These are phyloP conservation scores for Myopa testacea DNA, from an alignment of 2,888 invertebrate genomes.

Conservation along the genomic window DNA sequence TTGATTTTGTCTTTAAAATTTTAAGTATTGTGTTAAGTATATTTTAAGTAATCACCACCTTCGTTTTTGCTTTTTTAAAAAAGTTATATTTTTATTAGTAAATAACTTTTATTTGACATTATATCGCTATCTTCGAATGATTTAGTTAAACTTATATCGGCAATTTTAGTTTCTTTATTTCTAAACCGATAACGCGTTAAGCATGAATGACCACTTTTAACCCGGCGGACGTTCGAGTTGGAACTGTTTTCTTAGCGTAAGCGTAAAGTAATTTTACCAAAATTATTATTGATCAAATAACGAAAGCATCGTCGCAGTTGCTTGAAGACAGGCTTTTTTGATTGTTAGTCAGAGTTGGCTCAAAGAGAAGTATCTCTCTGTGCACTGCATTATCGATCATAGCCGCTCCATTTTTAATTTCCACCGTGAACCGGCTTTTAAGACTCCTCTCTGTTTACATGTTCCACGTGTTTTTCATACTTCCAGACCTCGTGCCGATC, in stretches of 20 bases:
- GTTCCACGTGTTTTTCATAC: slow-evolving; percentile 11
- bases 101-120: too few relatives aligned
- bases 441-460: slow-evolving; percentile 26
- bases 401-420: background rate
- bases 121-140: too few relatives aligned
- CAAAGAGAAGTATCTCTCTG: background rate
- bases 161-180: background rate
- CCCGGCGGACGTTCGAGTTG: slow-evolving; percentile 40
- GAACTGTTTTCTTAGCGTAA: slow-evolving; percentile 39
- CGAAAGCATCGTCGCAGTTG: slow-evolving; percentile 10
- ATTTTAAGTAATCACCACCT: background rate
- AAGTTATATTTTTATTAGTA: too few relatives aligned
- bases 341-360: background rate
- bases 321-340: background rate
- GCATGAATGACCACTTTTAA: slow-evolving; percentile 16
- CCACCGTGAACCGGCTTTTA: slow-evolving; percentile 2
- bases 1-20: too few relatives aligned
- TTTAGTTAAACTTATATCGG: too few relatives aligned
- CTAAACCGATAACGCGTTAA: background rate
- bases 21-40: background rate
- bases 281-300: slow-evolving; percentile 18
- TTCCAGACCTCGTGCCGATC: background rate
- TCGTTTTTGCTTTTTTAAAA: too few relatives aligned
- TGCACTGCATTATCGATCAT: slow-evolving; percentile 21
- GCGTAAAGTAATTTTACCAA: slow-evolving; percentile 24